Conservation (phyloP, 2,797 vertebrate species). For the Allobates femoralis region DNA sequence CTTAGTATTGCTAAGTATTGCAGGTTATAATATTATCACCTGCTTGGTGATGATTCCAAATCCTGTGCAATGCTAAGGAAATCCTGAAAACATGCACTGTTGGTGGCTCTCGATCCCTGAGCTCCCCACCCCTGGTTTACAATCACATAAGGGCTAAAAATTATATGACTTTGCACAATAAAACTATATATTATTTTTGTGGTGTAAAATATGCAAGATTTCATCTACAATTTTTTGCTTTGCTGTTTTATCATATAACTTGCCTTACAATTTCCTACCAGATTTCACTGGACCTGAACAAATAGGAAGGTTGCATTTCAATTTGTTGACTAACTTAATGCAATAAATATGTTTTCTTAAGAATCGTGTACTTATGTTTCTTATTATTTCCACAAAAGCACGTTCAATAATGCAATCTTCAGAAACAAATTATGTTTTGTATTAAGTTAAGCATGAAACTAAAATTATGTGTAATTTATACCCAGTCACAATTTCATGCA, state of each 20-base stretch:
- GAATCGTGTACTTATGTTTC: not conserved
- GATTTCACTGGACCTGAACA: not conserved
- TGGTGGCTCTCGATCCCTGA: too few relatives aligned
- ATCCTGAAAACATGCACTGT: too few relatives aligned
- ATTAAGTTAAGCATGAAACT: not conserved
- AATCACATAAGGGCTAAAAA: too few relatives aligned
- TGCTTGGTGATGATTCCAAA: too few relatives aligned
- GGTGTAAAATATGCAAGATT: not conserved
- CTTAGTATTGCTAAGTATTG: too few relatives aligned
- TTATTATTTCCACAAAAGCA: not conserved
- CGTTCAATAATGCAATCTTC: not conserved
- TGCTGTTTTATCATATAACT: not conserved
- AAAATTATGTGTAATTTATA: not conserved
- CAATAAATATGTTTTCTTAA: not conserved
- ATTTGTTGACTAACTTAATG: not conserved
- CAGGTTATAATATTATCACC: too few relatives aligned
- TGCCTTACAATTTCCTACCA: not conserved
- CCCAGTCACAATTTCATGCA: not conserved
- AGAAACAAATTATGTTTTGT: not conserved
- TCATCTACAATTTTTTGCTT: not conserved
- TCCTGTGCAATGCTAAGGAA: too few relatives aligned
- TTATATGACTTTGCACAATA: too few relatives aligned
- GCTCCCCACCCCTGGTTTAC: too few relatives aligned
- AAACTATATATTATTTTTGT: too few relatives aligned
- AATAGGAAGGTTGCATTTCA: not conserved